phyloP scores from a whole-genome alignment of 2,113 vertebrate species.

The Lonchura striata region DNA sequence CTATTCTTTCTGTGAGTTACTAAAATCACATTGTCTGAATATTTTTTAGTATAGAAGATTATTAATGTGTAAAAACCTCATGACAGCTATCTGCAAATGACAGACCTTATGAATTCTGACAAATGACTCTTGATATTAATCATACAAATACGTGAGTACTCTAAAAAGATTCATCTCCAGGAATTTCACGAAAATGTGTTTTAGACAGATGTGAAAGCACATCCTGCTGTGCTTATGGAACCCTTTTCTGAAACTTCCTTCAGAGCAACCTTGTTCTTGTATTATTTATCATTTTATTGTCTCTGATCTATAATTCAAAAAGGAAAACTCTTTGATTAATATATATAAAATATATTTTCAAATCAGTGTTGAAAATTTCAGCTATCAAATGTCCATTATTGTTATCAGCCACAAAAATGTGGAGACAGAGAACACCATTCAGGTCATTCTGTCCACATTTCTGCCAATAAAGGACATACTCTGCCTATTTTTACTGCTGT shows the following conservation, averaged over 20 bases:
- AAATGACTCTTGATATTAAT: not conserved
- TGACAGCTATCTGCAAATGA: not conserved
- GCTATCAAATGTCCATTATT: not conserved
- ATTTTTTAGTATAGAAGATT: not conserved
- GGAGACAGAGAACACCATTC: not conserved
- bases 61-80: not conserved
- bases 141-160: not conserved
- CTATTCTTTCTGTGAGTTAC: not conserved
- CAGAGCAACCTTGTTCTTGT: not conserved
- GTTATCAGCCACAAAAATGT: not conserved
- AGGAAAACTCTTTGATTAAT: not conserved
- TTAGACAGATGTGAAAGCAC: not conserved
- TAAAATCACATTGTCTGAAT: not conserved
- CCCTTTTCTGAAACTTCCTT: not conserved
- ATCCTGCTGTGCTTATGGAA: not conserved
- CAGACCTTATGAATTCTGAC: not conserved
- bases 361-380: not conserved
- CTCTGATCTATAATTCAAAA: slow-evolving; percentile 38
- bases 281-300: slow-evolving; percentile 44
- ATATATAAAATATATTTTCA: not conserved
- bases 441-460: not conserved
- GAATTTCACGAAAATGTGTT: not conserved
- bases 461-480: not conserved
- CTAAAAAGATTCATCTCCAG: not conserved
- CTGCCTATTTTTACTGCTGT: not conserved